Percentiles rank a stretch among this genome's conserved stretches.
These are phyloP conservation scores for Mamestra brassicae DNA, from an alignment of 2,888 invertebrate genomes.

Conservation along the genomic window DNA sequence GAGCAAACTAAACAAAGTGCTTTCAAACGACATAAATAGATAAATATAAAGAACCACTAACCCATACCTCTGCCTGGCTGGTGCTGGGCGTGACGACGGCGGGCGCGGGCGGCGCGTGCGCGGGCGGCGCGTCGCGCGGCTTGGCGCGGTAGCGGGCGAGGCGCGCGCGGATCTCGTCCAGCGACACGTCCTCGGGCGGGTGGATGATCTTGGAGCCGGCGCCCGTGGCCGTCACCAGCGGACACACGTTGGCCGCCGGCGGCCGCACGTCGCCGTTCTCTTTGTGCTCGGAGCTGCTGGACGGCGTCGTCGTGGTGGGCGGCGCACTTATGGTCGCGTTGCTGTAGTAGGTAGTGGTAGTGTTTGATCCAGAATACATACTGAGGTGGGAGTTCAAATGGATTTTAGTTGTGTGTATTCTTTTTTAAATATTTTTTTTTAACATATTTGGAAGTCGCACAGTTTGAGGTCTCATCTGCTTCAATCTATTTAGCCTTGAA, in stretches of 20 bases:
- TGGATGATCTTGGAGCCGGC: conserved; percentile 97
- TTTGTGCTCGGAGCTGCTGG: conserved; percentile 79
- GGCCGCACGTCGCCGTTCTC: conserved; percentile 87
- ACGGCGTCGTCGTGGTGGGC: conserved; percentile 89
- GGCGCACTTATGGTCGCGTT: conserved; percentile 95
- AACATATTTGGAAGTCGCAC: not conserved
- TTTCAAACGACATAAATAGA: conserved; percentile 58
- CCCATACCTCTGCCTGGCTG: conserved; percentile 87
- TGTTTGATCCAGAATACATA: conserved; percentile 61
- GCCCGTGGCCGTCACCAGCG: conserved; percentile 94
- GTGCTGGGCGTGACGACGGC: conserved; percentile 80
- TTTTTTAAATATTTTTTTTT: not conserved
- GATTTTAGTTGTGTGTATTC: conserved; percentile 24
- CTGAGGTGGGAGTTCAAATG: conserved; percentile 56
- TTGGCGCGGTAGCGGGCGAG: conserved; percentile 92
- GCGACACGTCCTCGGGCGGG: conserved; percentile 97
- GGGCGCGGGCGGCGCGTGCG: conserved; percentile 67
- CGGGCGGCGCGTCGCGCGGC: conserved; percentile 66
- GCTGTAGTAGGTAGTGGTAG: conserved; percentile 77
- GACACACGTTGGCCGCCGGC: conserved; percentile 83
- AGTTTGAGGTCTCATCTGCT: not conserved
- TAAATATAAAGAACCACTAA: conserved; percentile 60
- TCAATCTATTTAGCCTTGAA: not conserved
- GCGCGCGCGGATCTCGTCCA: conserved; percentile 95
- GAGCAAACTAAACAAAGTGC: conserved; percentile 43